A percentile compares a stretch with the other conserved stretches of the same genome.
These are phyloP conservation scores for Daphoenositta chrysoptera DNA, from an alignment of 2,113 vertebrate genomes.

Conservation along the genomic window DNA sequence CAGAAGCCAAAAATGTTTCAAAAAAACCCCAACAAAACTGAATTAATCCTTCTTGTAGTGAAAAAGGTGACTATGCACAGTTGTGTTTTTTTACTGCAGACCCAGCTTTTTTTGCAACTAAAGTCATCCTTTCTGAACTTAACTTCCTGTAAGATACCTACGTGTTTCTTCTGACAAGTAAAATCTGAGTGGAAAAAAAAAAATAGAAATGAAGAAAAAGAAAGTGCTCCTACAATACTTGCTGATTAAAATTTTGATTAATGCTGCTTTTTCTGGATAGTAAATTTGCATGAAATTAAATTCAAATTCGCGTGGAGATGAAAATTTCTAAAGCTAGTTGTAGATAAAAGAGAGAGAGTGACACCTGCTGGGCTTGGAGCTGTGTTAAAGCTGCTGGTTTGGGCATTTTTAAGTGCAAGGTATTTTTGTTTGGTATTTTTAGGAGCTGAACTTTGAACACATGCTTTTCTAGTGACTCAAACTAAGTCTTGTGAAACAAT, in stretches of 20 bases:
- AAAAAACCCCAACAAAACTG: neutral
- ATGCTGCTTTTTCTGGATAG: neutral
- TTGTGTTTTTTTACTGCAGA: neutral
- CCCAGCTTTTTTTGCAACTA: neutral
- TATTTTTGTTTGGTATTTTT: neutral
- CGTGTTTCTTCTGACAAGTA: neutral
- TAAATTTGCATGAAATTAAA: neutral
- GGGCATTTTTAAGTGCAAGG: neutral
- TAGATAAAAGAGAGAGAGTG: neutral
- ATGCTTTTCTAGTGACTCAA: neutral
- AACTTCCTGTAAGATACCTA: neutral
- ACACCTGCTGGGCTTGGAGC: slow-evolving; percentile 11
- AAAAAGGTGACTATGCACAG: neutral
- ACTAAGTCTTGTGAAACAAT: neutral
- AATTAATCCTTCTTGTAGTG: neutral
- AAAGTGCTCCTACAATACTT: neutral
- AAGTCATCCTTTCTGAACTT: neutral
- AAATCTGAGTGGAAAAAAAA: neutral
- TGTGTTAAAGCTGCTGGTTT: neutral
- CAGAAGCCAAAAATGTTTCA: neutral
- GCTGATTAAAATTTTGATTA: neutral
- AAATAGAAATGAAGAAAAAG: neutral
- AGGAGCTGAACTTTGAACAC: neutral
- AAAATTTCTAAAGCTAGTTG: neutral
- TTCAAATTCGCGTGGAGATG: neutral